Base-by-base conservation (phyloP, 2,113 vertebrate species). In the Pungitius pungitius region DNA sequence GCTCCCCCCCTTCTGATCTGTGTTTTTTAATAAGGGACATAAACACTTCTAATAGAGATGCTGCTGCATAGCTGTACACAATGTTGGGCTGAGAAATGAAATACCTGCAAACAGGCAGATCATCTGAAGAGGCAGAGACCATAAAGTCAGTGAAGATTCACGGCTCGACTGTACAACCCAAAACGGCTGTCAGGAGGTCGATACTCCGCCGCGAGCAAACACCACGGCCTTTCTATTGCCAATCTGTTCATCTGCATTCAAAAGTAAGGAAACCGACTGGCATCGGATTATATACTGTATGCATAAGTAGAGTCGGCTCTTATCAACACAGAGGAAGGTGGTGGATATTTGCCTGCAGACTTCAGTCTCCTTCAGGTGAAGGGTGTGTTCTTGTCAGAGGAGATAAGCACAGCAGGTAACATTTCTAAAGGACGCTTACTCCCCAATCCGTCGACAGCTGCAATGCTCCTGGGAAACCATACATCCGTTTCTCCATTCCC, bases 401-500 rank as follows among this genome's bases (percentile, higher is more conserved):
- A 77, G 78, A 76, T 78, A 69, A 70, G 83, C 67, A 42, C 89
- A 87, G 84, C 84, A 80, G 85, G 89, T 78, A 85, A 70, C 67
- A 35, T 52, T 77, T 75, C 75, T 83, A 72, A 80, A 72, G 45
- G 47, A 54, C 55, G 66, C 51, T 54, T 55, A 57, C 75, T 86
- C 64, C 39, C 88, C 87, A 85, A 91, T 90, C 87, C 87, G 86
- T 82, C 42, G 79, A 76, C 81, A 83, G 88, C 86, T 87, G 87
- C 55, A 80, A 84, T 71, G 69, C 85, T 84, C 78, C 82, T 88
- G 89, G 78, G 83, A 78, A 83, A 54, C 56, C 27, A 43, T 58
- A 73, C 72, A 60, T 75, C 77, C 37, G 85, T 84, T 84, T 83
- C 69, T 59, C 71, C 47, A 39, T 77, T 62, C 26, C 40, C 69